Evolutionary conservation across 2,113 vertebrate genomes (phyloP).

Genomic region (Bucco capensis): DNA sequence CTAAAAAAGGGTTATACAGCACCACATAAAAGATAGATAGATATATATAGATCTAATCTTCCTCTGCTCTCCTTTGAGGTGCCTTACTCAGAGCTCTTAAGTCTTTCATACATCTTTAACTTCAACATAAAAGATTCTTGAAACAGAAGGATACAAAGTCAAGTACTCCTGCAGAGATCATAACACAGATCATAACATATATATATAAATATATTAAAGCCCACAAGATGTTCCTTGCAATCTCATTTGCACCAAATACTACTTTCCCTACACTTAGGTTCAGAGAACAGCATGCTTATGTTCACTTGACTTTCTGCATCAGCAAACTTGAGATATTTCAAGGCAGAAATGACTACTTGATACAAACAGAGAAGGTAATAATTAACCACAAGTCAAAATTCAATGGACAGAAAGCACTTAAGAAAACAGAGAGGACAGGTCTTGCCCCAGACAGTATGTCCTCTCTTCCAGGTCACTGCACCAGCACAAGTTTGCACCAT

Average conservation of each 20-base stretch:
- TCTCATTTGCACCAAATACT: neutral
- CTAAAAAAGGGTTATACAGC: neutral
- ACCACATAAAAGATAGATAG: neutral
- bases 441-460: neutral
- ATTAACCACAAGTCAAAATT: neutral
- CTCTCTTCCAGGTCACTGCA: neutral
- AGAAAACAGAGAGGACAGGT: neutral
- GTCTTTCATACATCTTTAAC: neutral
- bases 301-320: neutral
- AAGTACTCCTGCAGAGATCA: neutral
- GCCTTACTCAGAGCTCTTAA: neutral
- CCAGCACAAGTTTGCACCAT: neutral
- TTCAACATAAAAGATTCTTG: neutral
- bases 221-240: neutral
- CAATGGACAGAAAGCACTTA: neutral
- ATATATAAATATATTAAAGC: neutral
- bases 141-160: neutral
- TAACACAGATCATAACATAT: neutral
- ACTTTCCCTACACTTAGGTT: neutral
- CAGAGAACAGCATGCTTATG: fast-evolving
- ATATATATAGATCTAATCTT: neutral
- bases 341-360: neutral
- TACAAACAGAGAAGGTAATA: neutral
- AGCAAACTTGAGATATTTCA: neutral
- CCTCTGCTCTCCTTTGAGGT: neutral